Evolutionary conservation across 2,888 invertebrate species (phyloP).

Genomic region (Aphrophora alni): DNA sequence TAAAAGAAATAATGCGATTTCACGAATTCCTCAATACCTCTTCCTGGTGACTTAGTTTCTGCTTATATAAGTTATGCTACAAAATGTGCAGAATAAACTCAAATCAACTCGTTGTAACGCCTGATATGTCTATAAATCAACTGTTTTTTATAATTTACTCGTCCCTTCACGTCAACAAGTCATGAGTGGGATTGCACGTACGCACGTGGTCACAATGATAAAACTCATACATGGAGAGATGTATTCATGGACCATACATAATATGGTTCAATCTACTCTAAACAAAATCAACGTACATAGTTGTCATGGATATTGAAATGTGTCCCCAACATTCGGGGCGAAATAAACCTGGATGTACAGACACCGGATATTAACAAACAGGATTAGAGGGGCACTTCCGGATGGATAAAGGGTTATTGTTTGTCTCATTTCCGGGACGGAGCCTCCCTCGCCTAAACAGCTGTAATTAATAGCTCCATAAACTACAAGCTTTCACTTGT

Average conservation of each 20-base stretch:
- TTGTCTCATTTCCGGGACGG: neutral
- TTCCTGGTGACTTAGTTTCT: no score
- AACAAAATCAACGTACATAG: neutral
- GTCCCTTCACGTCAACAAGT: no score
- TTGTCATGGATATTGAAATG: neutral
- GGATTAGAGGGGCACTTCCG: constrained; percentile 1
- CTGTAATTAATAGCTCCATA: neutral
- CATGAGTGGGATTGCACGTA: no score
- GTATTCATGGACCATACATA: neutral
- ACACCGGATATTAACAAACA: constrained; percentile 5
- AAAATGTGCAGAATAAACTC: no score
- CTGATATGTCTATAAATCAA: no score
- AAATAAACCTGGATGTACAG: neutral
- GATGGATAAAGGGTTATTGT: constrained; percentile 1
- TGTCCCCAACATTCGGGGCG: neutral
- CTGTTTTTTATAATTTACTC: no score
- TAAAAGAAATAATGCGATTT: no score
- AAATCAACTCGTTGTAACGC: no score
- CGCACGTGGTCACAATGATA: neutral
- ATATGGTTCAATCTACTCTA: neutral
- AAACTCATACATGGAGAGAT: no score
- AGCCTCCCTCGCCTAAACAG: neutral
- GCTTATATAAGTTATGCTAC: no score
- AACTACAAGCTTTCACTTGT: neutral
- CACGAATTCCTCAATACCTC: no score